Percentiles rank a stretch among this genome's conserved stretches.
Conservation (phyloP, 2,113 vertebrate species). For the Mesitornis unicolor region DNA sequence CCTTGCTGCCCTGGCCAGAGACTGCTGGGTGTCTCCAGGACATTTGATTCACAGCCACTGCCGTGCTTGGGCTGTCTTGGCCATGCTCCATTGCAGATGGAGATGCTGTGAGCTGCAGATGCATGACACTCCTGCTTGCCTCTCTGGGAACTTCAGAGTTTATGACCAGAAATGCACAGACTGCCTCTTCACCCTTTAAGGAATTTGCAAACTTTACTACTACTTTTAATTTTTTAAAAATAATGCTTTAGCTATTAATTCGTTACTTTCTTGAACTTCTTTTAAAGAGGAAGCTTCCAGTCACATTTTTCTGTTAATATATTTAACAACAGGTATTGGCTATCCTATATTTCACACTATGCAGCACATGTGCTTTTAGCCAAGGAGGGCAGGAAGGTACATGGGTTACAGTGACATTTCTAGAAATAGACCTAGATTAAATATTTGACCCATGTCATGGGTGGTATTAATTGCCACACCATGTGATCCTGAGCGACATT, state of each 20-base stretch:
- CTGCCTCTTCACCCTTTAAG: neutral
- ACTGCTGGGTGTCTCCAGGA: neutral
- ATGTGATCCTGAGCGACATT: conserved; percentile 67
- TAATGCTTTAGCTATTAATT: neutral
- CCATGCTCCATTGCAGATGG: fast-evolving
- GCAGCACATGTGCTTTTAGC: neutral
- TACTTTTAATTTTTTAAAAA: neutral
- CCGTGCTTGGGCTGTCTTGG: neutral
- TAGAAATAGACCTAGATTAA: conserved; percentile 57
- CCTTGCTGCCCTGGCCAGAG: neutral
- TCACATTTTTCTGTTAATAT: neutral
- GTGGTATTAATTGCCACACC: conserved; percentile 44
- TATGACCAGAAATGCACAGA: neutral
- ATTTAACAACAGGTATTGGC: neutral
- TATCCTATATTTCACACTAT: neutral
- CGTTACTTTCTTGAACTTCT: neutral
- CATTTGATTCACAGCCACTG: neutral
- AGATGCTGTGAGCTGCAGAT: neutral
- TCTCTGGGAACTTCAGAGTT: neutral
- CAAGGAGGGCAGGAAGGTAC: neutral
- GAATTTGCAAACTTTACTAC: neutral
- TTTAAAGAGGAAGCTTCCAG: neutral
- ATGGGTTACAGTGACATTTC: conserved; percentile 44
- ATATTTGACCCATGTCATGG: neutral
- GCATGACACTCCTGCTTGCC: neutral